These are phyloP conservation scores for Proisotoma minuta DNA, from an alignment of 2,888 invertebrate genomes.

Conservation along the genomic window DNA sequence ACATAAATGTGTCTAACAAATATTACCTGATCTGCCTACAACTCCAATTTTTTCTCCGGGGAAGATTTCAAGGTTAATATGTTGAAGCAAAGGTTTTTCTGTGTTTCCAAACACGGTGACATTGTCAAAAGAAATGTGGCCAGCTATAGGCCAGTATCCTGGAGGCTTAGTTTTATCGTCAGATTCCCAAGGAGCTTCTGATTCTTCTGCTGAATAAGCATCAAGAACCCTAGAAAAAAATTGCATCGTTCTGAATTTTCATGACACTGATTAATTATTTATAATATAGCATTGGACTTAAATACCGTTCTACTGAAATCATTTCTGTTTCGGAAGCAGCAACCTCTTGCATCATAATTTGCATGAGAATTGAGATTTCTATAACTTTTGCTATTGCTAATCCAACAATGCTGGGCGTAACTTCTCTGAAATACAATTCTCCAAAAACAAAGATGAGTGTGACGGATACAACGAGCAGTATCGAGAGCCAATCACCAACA, in stretches of 20 bases:
- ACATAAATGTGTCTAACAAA: not conserved
- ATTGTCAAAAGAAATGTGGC: slow-evolving; percentile 14
- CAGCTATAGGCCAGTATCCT: slow-evolving; percentile 20
- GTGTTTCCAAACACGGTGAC: not conserved
- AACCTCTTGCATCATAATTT: slow-evolving; percentile 71
- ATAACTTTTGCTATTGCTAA: slow-evolving; percentile 67
- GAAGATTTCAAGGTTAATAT: slow-evolving; percentile 14
- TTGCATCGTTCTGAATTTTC: too few species aligned
- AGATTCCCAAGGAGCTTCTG: slow-evolving; percentile 52
- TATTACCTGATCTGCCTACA: slow-evolving; percentile 57
- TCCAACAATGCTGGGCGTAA: slow-evolving; percentile 55
- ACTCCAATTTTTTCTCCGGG: slow-evolving; percentile 25
- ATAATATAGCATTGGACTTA: not conserved
- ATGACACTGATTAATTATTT: not conserved
- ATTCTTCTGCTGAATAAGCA: slow-evolving; percentile 51
- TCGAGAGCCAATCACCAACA: slow-evolving; percentile 82
- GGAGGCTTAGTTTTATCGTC: slow-evolving; percentile 11
- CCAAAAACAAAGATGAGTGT: slow-evolving; percentile 56
- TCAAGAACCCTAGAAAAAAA: slow-evolving; percentile 51
- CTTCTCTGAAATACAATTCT: not conserved
- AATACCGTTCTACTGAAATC: slow-evolving; percentile 51
- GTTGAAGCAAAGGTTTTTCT: not conserved
- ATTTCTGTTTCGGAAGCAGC: slow-evolving; percentile 58
- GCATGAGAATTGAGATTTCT: slow-evolving; percentile 72
- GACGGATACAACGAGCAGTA: slow-evolving; percentile 76